Conservation (phyloP, 2,888 invertebrate genomes). For the Formica aserva region DNA sequence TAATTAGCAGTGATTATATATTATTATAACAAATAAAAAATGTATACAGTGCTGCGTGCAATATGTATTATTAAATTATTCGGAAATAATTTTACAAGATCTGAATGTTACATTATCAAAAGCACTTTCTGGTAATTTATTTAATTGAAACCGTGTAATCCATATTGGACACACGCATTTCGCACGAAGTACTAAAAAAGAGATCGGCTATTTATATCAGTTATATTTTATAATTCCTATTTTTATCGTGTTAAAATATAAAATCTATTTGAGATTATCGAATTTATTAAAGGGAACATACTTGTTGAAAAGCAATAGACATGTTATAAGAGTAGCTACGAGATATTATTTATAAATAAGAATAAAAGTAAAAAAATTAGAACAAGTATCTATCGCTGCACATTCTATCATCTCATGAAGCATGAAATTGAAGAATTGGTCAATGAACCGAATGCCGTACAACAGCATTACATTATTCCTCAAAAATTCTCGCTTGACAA, state of each 20-base stretch:
- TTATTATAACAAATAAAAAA: conserved; percentile 49
- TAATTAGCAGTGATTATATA: conserved; percentile 70
- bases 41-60: conserved; percentile 4
- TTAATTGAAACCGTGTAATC: background rate
- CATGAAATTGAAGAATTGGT: conserved; percentile 71
- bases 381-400: conserved; percentile 23
- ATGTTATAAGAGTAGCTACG: background rate
- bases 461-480: conserved; percentile 38
- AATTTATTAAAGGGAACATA: background rate
- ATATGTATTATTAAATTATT: conserved; percentile 66
- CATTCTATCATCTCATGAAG: conserved; percentile 56
- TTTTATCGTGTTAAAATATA: background rate
- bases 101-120: conserved; percentile 23
- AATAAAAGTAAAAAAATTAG: conserved; percentile 56
- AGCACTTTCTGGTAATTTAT: background rate
- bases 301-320: background rate
- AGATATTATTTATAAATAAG: conserved; percentile 29
- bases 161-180: background rate
- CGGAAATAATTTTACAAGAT: background rate
- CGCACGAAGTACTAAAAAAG: background rate
- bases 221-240: background rate
- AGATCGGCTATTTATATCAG: background rate
- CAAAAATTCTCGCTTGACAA: conserved; percentile 34
- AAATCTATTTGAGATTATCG: background rate
- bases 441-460: conserved; percentile 42